Evolutionary conservation across 2,113 vertebrate genomes (phyloP).

Genomic region (Albula glossodonta): DNA sequence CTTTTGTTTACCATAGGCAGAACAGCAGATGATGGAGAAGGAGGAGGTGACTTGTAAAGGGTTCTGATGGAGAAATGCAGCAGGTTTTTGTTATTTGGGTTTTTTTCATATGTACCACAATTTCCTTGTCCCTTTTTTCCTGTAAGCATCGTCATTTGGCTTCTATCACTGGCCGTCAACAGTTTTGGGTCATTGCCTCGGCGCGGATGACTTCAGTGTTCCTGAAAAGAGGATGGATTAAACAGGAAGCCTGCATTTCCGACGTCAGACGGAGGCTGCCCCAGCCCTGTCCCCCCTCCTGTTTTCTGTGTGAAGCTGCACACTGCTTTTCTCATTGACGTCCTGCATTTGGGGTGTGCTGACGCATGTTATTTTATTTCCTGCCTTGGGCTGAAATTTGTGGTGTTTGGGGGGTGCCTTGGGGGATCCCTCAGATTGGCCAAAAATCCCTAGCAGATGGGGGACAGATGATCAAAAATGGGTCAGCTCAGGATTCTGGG

Average conservation of each 20-base stretch:
- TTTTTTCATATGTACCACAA: neutral
- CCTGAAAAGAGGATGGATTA: neutral
- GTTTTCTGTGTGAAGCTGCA: neutral
- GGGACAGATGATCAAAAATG: neutral
- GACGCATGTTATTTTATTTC: slow-evolving; percentile 54
- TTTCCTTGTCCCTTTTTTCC: neutral
- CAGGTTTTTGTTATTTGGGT: neutral
- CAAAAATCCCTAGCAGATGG: slow-evolving; percentile 34
- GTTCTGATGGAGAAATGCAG: neutral
- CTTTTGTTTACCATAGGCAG: neutral
- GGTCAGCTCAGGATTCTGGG: neutral
- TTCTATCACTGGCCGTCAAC: neutral
- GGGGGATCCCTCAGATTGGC: slow-evolving; percentile 23
- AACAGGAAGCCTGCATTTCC: neutral
- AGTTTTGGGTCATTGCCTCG: neutral
- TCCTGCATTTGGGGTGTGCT: slow-evolving; percentile 24
- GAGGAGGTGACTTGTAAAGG: too few relatives aligned
- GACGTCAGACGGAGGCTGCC: neutral
- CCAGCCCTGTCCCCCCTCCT: neutral
- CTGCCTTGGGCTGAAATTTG: slow-evolving; percentile 51
- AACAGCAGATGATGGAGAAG: neutral
- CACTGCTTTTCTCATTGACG: neutral
- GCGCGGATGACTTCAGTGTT: slow-evolving; percentile 8
- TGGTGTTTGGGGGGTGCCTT: slow-evolving; percentile 23
- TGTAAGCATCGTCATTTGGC: neutral